Evolutionary conservation across 2,888 invertebrate genomes (phyloP).

Genomic region (Teleiodes luculella): DNA sequence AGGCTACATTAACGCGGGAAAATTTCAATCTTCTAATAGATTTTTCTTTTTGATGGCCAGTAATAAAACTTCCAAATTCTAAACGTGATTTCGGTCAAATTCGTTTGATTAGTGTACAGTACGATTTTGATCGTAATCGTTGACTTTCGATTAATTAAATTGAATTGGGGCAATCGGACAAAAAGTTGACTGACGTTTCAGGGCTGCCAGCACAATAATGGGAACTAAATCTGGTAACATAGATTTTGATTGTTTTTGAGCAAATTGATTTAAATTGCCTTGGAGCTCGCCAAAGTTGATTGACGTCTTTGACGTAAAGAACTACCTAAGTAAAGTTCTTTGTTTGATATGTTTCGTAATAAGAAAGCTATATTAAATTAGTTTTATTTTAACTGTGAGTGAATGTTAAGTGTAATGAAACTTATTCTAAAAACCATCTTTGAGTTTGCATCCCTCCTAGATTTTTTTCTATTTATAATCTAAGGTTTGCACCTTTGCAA

Average conservation of each 20-base stretch:
- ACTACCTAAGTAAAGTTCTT: background rate
- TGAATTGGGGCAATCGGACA: slow-evolving; percentile 40
- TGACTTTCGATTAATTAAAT: slow-evolving; percentile 39
- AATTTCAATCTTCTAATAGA: too few relatives aligned
- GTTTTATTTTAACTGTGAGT: too few relatives aligned
- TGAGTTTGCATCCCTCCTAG: too few relatives aligned
- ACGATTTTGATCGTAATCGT: slow-evolving; percentile 24
- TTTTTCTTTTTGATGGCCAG: background rate
- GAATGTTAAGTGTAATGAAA: too few relatives aligned
- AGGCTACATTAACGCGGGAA: too few relatives aligned
- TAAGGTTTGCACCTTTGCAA: too few relatives aligned
- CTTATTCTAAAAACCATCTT: too few relatives aligned
- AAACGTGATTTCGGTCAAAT: background rate
- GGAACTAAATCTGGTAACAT: slow-evolving; percentile 22
- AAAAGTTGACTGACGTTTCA: slow-evolving; percentile 43
- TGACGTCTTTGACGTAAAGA: background rate
- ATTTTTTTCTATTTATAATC: too few relatives aligned
- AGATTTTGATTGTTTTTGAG: slow-evolving; percentile 16
- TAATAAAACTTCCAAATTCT: background rate
- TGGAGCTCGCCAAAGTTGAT: background rate
- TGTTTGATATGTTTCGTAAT: background rate
- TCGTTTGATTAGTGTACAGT: slow-evolving; percentile 19
- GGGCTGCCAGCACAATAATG: slow-evolving; percentile 37
- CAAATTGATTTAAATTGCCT: slow-evolving; percentile 1
- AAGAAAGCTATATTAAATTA: too few relatives aligned